These are phyloP conservation scores for Montifringilla adamsi DNA, from an alignment of 2,113 vertebrate species.

Conservation along the genomic window DNA sequence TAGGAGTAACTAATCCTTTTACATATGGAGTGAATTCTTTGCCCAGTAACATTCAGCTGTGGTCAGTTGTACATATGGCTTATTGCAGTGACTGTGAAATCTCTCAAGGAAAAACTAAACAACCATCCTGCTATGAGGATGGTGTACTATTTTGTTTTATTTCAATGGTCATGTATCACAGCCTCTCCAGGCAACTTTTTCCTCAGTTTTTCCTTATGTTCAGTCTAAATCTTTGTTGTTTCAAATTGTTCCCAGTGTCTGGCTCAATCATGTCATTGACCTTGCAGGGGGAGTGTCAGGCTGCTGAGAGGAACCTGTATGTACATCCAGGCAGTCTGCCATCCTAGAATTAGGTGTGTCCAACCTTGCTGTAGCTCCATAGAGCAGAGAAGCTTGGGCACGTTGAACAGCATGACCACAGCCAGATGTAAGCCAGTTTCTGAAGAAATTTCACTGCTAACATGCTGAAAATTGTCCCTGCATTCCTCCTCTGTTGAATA, in stretches of 20 bases:
- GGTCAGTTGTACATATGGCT: not conserved
- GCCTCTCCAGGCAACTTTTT: not conserved
- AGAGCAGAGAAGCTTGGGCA: not conserved
- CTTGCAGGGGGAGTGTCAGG: not conserved
- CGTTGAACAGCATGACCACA: not conserved
- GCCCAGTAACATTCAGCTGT: not conserved
- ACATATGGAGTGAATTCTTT: not conserved
- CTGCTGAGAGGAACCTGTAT: not conserved
- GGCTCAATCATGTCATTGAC: rapidly evolving
- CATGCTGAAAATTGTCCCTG: not conserved
- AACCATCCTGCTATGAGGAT: not conserved
- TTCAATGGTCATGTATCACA: not conserved
- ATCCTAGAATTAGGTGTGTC: not conserved
- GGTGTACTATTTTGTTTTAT: not conserved
- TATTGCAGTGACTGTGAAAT: not conserved
- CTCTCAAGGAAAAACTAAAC: not conserved
- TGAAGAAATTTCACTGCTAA: not conserved
- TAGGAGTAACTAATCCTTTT: not conserved
- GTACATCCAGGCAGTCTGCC: not conserved
- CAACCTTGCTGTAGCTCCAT: not conserved
- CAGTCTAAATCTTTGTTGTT: not conserved
- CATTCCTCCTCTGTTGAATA: not conserved
- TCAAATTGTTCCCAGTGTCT: not conserved
- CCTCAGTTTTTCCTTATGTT: not conserved
- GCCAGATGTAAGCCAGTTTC: not conserved